These are phyloP conservation scores for Ptyas mucosa DNA, from an alignment of 2,113 vertebrate genomes.

Conservation along the genomic window DNA sequence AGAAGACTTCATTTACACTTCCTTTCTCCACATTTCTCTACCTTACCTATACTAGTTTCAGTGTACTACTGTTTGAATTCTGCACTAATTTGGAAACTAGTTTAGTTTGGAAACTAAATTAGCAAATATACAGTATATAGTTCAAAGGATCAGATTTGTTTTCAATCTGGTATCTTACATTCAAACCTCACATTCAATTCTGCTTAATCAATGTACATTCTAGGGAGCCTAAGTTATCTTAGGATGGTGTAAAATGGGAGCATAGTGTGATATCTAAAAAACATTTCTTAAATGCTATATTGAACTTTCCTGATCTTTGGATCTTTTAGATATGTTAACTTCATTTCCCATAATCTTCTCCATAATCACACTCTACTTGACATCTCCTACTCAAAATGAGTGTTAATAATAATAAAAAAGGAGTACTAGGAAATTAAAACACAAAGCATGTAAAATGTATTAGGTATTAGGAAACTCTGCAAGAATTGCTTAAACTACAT, in stretches of 20 bases:
- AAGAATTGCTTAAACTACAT: background rate
- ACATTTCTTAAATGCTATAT: constrained; percentile 2
- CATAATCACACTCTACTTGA: background rate
- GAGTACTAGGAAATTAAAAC: background rate
- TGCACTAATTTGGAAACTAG: no score
- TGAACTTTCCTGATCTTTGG: background rate
- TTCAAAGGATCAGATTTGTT: background rate
- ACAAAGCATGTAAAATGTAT: background rate
- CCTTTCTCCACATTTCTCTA: background rate
- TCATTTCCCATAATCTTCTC: background rate
- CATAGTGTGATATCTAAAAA: background rate
- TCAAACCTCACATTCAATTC: background rate
- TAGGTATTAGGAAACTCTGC: background rate
- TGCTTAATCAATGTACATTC: background rate
- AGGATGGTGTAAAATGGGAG: background rate
- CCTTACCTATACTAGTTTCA: background rate
- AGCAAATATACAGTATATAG: background rate
- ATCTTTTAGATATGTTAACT: background rate
- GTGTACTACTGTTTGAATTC: background rate
- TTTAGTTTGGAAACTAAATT: background rate
- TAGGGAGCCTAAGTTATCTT: background rate
- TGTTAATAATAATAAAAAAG: background rate
- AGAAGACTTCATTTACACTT: background rate
- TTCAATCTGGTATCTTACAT: background rate
- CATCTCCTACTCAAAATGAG: background rate